Conservation (phyloP, 2,888 invertebrate species). For the Eristalis pertinax region DNA sequence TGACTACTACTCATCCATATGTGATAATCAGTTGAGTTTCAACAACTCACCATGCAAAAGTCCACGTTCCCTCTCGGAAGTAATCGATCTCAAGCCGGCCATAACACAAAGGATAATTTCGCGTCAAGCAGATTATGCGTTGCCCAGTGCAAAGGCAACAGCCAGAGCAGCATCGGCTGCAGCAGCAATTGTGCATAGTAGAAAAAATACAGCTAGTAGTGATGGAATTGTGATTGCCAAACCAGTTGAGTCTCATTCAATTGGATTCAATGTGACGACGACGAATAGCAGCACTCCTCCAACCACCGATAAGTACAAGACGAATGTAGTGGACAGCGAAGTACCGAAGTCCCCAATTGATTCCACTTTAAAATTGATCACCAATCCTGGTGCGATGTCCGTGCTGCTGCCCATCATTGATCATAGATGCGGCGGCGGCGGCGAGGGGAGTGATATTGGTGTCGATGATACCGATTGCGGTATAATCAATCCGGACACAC, state of each 20-base stretch:
- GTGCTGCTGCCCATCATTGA: no score
- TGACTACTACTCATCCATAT: constrained; percentile 78
- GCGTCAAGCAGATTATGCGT: constrained; percentile 34
- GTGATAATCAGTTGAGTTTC: constrained; percentile 79
- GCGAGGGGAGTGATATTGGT: constrained; percentile 31
- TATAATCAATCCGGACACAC: constrained; percentile 21
- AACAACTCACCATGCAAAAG: constrained; percentile 78
- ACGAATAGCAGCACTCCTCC: background rate
- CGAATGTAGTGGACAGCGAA: no score
- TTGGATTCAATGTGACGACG: constrained; percentile 76
- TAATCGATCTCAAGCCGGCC: constrained; percentile 72
- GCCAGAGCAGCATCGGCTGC: constrained; percentile 10
- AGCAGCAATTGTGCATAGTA: constrained; percentile 36
- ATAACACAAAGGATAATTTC: constrained; percentile 53
- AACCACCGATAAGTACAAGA: constrained; percentile 53
- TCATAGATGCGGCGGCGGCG: background rate
- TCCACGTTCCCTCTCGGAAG: constrained; percentile 75
- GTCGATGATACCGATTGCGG: constrained; percentile 15
- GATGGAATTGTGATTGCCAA: constrained; percentile 76
- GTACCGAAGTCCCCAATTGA: constrained; percentile 24
- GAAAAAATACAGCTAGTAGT: constrained; percentile 23
- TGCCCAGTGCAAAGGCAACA: constrained; percentile 19
- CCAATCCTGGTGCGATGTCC: background rate
- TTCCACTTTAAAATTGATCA: constrained; percentile 50
- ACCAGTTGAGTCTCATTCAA: constrained; percentile 76